Base-by-base conservation (phyloP, 1,140 invertebrate species). In the Lepidurus packardi region DNA sequence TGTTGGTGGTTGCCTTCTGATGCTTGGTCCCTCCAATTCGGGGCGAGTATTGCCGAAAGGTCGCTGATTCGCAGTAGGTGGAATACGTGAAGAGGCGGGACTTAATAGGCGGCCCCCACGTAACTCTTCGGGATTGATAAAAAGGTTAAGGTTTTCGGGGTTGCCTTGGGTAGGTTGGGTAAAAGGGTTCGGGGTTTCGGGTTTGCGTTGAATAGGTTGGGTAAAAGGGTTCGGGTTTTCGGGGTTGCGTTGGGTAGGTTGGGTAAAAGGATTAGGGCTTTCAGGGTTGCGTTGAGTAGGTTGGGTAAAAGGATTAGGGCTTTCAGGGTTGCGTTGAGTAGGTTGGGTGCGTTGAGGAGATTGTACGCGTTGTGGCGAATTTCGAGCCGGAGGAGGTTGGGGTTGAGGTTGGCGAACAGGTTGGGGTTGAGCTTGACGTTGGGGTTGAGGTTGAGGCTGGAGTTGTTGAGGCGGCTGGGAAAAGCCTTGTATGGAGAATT, bases 301-400 rank as follows among this genome's bases (percentile, higher is more conserved):
- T 34, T 76, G 7, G 21, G 75, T 21, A 34, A 34, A 75, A 44
- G 74, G n/a, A 24, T 21, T 21, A n/a, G 74, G 41, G 8, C 16
- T 42, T 24, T 42, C 41, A 1, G 74, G 74, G 25, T 13, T 16
- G 1, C 43, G 74, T 34, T 34, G 34, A 34, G 34, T 34, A 34
- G 34, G 34, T 34, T 76, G 75, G 21, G 75, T 21, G 47, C 47
- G 47, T 65, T 65, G 47, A 25, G 75, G 16, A 16, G 75, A 16
- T 65, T 65, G 53, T 1, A 6, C 43, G 76, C 41, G 65, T 47
- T 34, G 44, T 13, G 65, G 42, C 11, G 41, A 73, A 1, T 41
- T 73, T 41, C 41, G 77, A 78, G 43, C 6, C 16, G 10, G 77
- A 24, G 77, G 77, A 78, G 74, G 73, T 73, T 77, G 75, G 43